Percentiles rank a stretch among this genome's conserved stretches.
Conservation (phyloP, 2,888 invertebrate species). For the Lumbricus terrestris region DNA sequence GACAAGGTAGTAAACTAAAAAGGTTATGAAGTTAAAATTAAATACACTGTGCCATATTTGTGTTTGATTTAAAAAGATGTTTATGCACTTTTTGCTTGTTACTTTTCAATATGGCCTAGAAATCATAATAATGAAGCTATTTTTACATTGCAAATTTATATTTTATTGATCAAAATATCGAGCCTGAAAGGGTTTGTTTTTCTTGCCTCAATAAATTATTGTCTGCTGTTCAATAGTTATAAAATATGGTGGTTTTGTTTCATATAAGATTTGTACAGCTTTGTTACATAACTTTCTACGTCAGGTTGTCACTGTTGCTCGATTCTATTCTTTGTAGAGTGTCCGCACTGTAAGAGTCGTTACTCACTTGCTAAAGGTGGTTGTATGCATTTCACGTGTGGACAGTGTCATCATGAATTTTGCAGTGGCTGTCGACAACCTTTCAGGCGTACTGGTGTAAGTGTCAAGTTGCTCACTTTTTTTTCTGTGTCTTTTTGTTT, state of each 20-base stretch:
- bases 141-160: no score
- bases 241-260: neutral
- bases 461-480: neutral
- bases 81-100: neutral
- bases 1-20: no score
- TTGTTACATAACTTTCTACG: neutral
- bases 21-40: no score
- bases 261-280: neutral
- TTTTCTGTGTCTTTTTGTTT: neutral
- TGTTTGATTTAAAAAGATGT: neutral
- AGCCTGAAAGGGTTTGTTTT: neutral
- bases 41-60: neutral
- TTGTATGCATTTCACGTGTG: conserved; percentile 95
- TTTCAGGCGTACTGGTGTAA: conserved; percentile 66
- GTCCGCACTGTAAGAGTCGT: conserved; percentile 87
- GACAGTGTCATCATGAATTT: conserved; percentile 88
- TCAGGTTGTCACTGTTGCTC: neutral
- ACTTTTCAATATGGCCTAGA: neutral
- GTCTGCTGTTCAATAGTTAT: neutral
- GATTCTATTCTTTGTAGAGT: conserved; percentile 60
- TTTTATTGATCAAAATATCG: neutral
- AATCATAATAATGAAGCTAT: neutral
- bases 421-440: conserved; percentile 91
- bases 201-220: neutral
- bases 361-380: conserved; percentile 89